These are phyloP conservation scores for Apis mellifera DNA, from an alignment of 1,140 invertebrate genomes.

Conservation along the genomic window Amel_HAv3.1 CM009944.2:8792001-8792500, in stretches of 20 bases:
- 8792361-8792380: slow-evolving; percentile 66
- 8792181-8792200: slow-evolving; percentile 82
- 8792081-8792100: not conserved
- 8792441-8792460: slow-evolving; percentile 36
- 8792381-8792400: slow-evolving; percentile 70
- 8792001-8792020: slow-evolving; percentile 80
- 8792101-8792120: slow-evolving; percentile 62
- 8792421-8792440: slow-evolving; percentile 22
- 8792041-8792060: slow-evolving; percentile 74
- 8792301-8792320: slow-evolving; percentile 71
- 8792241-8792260: slow-evolving; percentile 5
- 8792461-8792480: not conserved
- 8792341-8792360: slow-evolving; percentile 77
- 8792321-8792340: slow-evolving; percentile 72
- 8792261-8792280: slow-evolving; percentile 17
- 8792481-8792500: not conserved
- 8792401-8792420: slow-evolving; percentile 51
- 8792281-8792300: slow-evolving; percentile 8
- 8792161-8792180: slow-evolving; percentile 73
- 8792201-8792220: slow-evolving; percentile 55
- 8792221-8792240: slow-evolving; percentile 20
- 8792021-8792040: slow-evolving; percentile 78
- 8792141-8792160: slow-evolving; percentile 76
- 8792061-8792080: not conserved
- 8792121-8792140: slow-evolving; percentile 76